These are phyloP conservation scores for Ia io DNA, from an alignment of 2,113 vertebrate species.

Conservation along the genomic window DNA sequence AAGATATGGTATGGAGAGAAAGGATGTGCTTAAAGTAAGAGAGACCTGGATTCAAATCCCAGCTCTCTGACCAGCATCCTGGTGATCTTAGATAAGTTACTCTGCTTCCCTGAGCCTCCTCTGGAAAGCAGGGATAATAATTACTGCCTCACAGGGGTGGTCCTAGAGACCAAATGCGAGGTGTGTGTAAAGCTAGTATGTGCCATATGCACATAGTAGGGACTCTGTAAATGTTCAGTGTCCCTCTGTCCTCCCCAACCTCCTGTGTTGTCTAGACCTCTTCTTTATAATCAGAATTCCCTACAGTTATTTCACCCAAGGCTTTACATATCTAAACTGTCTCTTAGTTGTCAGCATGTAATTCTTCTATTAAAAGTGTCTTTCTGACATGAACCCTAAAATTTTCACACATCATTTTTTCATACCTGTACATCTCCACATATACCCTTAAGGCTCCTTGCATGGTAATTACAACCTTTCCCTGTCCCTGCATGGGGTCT, in stretches of 20 bases:
- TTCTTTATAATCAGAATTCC: conserved; percentile 17
- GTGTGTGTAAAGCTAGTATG: background rate
- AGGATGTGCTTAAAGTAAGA: background rate
- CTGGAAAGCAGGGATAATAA: background rate
- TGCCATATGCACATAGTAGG: background rate
- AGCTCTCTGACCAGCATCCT: background rate
- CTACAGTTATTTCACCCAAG: background rate
- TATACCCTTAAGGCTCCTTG: background rate
- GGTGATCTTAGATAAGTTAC: background rate
- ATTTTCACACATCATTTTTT: background rate
- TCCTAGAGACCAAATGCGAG: background rate
- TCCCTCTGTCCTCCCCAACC: background rate
- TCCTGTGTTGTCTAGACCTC: background rate
- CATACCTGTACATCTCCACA: background rate
- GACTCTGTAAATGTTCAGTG: background rate
- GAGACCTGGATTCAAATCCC: background rate
- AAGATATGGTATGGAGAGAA: background rate
- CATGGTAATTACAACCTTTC: background rate
- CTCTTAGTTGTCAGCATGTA: conserved; percentile 5
- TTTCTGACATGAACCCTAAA: conserved; percentile 21
- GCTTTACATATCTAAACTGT: background rate
- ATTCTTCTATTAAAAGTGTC: background rate
- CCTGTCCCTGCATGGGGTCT: background rate
- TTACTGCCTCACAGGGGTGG: background rate
- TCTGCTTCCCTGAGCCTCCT: background rate